Base-by-base conservation (phyloP, 2,113 vertebrate genomes). In the Hypomesus transpacificus region DNA sequence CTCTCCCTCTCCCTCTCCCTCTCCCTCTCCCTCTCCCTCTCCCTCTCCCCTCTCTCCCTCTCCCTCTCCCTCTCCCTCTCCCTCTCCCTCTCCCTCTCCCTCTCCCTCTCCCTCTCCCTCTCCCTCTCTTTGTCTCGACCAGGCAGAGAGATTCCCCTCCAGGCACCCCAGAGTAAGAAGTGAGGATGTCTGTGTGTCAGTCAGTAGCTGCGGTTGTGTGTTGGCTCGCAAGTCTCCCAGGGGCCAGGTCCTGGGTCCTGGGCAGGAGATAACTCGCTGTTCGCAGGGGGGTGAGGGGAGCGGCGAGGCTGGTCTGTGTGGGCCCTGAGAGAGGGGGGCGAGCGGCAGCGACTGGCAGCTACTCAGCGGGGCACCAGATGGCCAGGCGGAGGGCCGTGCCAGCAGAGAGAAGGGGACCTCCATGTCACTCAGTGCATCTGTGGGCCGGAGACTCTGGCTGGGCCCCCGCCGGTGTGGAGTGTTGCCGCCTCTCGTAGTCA, bases 351-450 rank as follows among this genome's bases (percentile, higher is more conserved):
- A 90, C 82, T 90, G 90, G 89, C 90, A 89, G 82, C 84, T 86
- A 80, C 82, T 85, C 68, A 69, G 11, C 77, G 76, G 64, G 73
- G 79, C 72, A 80, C 73, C 91, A 92, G 90, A 92, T 92, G 91
- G 90, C 77, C 60, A 46, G 85, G 86, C 70, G 9, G 75, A 75
- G 79, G 70, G 73, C 79, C 21, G 21, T 80, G 89, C 82, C 87
- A 83, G 80, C n/a, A 28, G 76, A 79, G 81, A 86, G 81, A 82
- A 69, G 79, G 84, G 86, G 86, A 46, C 39, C 89, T 82, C 69
- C 11, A 78, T 88, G 87, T 87, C 83, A 77, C 78, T 81, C 80
- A 52, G 62, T 82, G 82, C 79, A 87, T 87, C 90, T 88, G 87
- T 81, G 84, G 85, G 69, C 77, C 59, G 20, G 28, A 26, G 26